phyloP scores from a whole-genome alignment of 2,113 vertebrate species.

The Lepus americanus region DNA sequence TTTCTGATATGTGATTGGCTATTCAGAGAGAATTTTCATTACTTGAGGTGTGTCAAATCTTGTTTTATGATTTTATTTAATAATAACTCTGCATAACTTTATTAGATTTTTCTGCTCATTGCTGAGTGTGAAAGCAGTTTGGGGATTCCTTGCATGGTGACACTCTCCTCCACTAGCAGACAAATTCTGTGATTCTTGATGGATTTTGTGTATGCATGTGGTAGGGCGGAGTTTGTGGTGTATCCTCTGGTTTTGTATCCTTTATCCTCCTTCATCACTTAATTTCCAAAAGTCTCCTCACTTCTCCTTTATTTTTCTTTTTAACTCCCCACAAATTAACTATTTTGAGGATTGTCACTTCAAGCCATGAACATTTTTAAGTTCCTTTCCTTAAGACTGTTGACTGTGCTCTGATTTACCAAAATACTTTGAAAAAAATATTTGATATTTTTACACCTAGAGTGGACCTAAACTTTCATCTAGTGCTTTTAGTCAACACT shows the following conservation, averaged over 20 bases:
- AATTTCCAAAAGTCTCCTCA: background rate
- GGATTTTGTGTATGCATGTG: background rate
- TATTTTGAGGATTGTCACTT: background rate
- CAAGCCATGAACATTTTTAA: background rate
- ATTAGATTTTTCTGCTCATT: background rate
- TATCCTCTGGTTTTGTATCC: background rate
- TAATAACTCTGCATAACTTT: background rate
- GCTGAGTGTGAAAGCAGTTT: background rate
- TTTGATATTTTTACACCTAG: background rate
- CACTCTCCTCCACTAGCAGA: background rate
- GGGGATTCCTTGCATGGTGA: background rate
- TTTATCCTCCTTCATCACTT: background rate
- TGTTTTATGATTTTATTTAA: background rate
- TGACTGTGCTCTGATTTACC: background rate
- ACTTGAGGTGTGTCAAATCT: background rate
- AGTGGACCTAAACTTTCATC: background rate
- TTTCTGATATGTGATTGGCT: background rate
- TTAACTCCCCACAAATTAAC: background rate
- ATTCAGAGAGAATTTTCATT: background rate
- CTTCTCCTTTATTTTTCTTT: background rate
- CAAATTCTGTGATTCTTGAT: background rate
- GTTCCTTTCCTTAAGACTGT: background rate
- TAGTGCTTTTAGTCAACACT: background rate
- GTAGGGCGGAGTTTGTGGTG: fast-evolving
- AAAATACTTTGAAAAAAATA: background rate